Evolutionary conservation across 2,888 invertebrate species (phyloP), one percentile per base, ranked within the genome.

Genomic region (Osmoderma eremita): DNA sequence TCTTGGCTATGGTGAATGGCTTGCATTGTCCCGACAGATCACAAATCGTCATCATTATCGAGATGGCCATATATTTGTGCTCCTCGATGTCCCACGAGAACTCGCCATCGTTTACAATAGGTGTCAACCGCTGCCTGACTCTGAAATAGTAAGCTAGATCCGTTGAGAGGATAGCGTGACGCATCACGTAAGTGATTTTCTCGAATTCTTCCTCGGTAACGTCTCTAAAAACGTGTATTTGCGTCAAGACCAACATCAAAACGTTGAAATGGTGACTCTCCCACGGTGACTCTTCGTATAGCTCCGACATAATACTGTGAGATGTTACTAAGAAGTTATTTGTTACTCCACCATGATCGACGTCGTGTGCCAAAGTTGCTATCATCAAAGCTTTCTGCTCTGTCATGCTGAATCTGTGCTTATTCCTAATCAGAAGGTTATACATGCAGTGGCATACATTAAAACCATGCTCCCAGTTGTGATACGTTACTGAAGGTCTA

Each of bases 381-480:
- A 88, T 75, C 80, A 88, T 82, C 36, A 89, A 78, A 0, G 85
- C 85, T 68, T 84, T 82, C 1, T 82, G 82, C 83, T 88, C 87
- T 63, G 80, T 69, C 67, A 79, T 78, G 70, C 83, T 82, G 71
- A 88, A 87, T 66, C 79, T 76, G 1, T 83, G 83, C 4, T 71
- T 64, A 72, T 88, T 87, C 63, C 82, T 82, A 18, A 74, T 75
- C 13, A 88, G 75, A 20, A 88, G 85, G 67, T 86, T 78, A 70
- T 81, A 88, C 85, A 88, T 85, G 53, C 87, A 87, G 75, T 89
- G 88, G 0, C 85, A 84, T 54, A 88, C 88, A 63, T 84, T 85
- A 77, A 88, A 88, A 0, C 87, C 88, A 71, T 89, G 89, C 58
- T 87, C 86, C 1, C 86, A 86, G 76, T 88, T 88, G 72, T 89